phyloP scores from a whole-genome alignment of 2,888 invertebrate genomes.

The Mystacides longicornis region DNA sequence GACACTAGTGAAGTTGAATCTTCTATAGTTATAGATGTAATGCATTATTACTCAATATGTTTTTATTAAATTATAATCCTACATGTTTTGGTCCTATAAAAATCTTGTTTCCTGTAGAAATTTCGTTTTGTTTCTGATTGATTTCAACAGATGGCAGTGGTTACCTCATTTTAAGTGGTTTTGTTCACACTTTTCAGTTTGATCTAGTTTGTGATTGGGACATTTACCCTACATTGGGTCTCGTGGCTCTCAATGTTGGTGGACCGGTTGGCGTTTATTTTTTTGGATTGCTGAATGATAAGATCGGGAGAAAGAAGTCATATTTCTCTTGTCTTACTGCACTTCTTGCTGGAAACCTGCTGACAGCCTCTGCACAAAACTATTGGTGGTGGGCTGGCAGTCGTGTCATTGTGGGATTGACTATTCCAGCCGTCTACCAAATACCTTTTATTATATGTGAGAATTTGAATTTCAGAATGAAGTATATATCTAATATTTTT shows the following conservation, averaged over 20 bases:
- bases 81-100: no score
- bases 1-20: conserved; percentile 61
- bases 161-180: not conserved
- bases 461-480: no score
- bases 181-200: conserved; percentile 64
- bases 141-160: not conserved
- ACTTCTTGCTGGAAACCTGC: conserved; percentile 69
- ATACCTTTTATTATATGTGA: conserved; percentile 92
- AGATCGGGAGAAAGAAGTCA: conserved; percentile 75
- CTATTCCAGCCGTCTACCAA: conserved; percentile 88
- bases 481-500: no score
- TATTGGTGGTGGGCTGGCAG: conserved; percentile 81
- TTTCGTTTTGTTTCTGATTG: conserved; percentile 16
- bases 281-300: conserved; percentile 81
- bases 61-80: not conserved
- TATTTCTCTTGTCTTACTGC: conserved; percentile 81
- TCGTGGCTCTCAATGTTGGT: conserved; percentile 80
- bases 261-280: conserved; percentile 86
- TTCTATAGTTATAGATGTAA: conserved; percentile 79
- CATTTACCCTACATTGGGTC: conserved; percentile 79
- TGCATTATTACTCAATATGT: no score
- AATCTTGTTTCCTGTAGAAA: conserved; percentile 6
- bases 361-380: conserved; percentile 69
- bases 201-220: conserved; percentile 81
- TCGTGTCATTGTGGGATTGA: conserved; percentile 77